Evolutionary conservation across 2,888 invertebrate genomes (phyloP), one percentile per base, ranked within the genome.

Genomic region (Uloborus plumipes): DNA sequence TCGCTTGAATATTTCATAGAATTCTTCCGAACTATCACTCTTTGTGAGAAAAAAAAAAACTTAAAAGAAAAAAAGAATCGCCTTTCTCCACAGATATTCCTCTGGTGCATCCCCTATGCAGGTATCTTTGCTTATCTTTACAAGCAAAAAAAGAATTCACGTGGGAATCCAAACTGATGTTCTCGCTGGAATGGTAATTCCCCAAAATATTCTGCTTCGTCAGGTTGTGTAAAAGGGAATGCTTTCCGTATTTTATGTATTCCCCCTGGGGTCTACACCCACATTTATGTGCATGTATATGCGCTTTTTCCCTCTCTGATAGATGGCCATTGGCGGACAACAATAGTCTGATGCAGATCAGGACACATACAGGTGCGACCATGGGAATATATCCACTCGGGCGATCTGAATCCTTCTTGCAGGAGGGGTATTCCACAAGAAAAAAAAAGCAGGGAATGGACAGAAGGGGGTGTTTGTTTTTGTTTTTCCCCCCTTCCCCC

Each of bases 341-440:
- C 71, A 73, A 73, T 74, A 69, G 73, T 39, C 80, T 67, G 73
- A 80, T 80, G 80, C 74, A 80, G 80, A 80, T 80, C 62, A 74
- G 58, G 73, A 53, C 80, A 80, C 69, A 80, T 80, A 74, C 80
- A 80, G 80, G 80, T 80, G 80, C 69, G 73, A 55, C 73, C 79
- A 79, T 61, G 79, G 79, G 79, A 72, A 79, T 79, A 72, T 73
- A 66, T 72, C 72, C 72, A 59, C 72, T 67, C 72, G 58, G 55
- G 26, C 72, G 64, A 64, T 72, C 74, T 73, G 67, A 67, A 72
- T 74, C 73, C 59, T 78, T 78, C 67, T 49, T 50, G 53, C 55
- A 31, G 47, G 26, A 50, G 58, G 18, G 61, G 18, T 53, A 22
- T 47, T 39, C 64, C 51, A 53, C 65, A 31, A 47, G 51, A 22